A percentile compares a stretch with the other conserved stretches of the same genome.
Evolutionary conservation across 2,888 invertebrate species (phyloP).

Genomic region (Dryadula phaetusa): DNA sequence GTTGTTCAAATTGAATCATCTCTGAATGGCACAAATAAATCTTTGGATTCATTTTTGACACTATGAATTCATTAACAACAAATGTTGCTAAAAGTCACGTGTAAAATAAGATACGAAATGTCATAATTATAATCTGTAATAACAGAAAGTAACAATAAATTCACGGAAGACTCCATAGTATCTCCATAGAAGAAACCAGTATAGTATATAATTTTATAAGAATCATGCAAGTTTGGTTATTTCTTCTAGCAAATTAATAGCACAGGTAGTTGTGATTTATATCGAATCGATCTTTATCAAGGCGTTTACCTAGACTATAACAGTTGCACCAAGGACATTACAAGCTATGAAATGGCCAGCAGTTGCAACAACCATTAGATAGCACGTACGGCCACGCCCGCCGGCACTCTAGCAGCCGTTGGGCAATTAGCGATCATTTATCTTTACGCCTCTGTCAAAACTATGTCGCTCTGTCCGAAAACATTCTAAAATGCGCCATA

Average conservation of each 20-base stretch:
- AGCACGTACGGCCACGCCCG: constrained; percentile 58
- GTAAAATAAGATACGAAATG: too few species aligned
- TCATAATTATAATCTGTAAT: too few species aligned
- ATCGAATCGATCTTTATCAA: not conserved
- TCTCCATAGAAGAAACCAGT: too few species aligned
- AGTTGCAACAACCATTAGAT: constrained; percentile 57
- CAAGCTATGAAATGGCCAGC: constrained; percentile 48
- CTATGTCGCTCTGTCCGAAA: constrained; percentile 74
- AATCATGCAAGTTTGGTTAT: not conserved
- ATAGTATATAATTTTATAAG: not conserved
- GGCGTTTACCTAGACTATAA: not conserved
- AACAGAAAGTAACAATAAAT: not conserved
- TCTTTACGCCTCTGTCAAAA: constrained; percentile 79
- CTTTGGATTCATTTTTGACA: not conserved
- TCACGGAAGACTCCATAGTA: not conserved
- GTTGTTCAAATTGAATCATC: not conserved
- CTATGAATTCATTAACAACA: not conserved
- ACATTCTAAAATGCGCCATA: constrained; percentile 75
- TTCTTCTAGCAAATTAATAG: not conserved
- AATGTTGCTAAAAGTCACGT: too few species aligned
- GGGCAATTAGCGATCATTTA: constrained; percentile 77
- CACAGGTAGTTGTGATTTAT: not conserved
- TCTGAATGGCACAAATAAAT: constrained; percentile 3
- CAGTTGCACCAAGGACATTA: constrained; percentile 10
- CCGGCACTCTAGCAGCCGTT: constrained; percentile 57